Base-by-base conservation (phyloP, 2,797 vertebrate genomes). In the Melanogrammus aeglefinus region DNA sequence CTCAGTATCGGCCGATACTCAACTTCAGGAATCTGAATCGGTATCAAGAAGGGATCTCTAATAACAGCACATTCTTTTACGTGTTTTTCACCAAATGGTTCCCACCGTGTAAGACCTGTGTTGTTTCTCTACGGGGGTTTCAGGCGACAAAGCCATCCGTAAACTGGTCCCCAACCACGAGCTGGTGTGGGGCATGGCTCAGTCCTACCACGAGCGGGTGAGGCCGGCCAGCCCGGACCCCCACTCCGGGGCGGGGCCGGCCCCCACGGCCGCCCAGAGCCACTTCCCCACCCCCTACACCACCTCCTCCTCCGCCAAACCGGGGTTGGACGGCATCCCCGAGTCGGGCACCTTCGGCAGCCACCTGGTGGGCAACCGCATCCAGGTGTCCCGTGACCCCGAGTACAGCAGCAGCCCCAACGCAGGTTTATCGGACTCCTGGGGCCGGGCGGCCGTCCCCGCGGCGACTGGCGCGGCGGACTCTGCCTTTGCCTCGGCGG, bases 341-440 rank as follows among this genome's bases (percentile, higher is more conserved):
- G 94, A 94, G 83, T 99, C 97, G 0, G 96, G 98, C 72, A 99
- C 96, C 0, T 99, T 99, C 76, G 98, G 98, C 77, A 97, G 97
- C 0, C 95, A 97, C 82, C 88, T 99, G 75, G 93, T 99, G 2
- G 98, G 98, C 79, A 99, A 99, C 90, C 95, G 98, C n/a, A 99
- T 99, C 88, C 97, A 99, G 90, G 96, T 99, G 82, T 94, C 96
- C 0, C 85, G 85, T 57, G 96, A 96, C 79, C 80, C 90, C 0
- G 95, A 94, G 72, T 87, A 88, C 0, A 90, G 94, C 33, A 80
- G 92, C 0, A 94, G 94, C 74, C 88, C 84, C 13, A 93, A 91
- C 79, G 76, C 94, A 74, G 90, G 94, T 1, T 85, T 94, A 77
- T 75, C 91, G 5, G 91, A 91, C 63, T 88, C 91, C 0, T 95